phyloP scores from a whole-genome alignment of 35 echinoderm and acorn worm genomes.

The Hemicentrotus pulcherrimus region DNA sequence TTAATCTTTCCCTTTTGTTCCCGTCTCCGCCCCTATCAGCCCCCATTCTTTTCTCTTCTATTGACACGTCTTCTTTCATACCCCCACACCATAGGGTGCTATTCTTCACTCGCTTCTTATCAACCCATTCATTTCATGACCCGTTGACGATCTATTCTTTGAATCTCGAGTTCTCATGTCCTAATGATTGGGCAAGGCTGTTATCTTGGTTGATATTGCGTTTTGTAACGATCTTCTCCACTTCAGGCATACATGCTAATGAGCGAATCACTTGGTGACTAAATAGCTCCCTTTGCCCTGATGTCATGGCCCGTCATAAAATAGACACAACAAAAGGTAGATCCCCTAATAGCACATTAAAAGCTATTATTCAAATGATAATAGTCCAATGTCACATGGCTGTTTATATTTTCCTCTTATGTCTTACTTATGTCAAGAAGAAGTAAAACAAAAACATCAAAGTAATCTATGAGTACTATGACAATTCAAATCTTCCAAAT shows the following conservation, averaged over 20 bases:
- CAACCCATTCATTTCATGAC: not conserved
- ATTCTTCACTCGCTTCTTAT: not conserved
- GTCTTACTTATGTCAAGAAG: no score
- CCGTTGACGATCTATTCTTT: not conserved
- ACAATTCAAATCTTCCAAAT: no score
- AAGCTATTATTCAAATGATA: no score
- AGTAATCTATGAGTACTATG: no score
- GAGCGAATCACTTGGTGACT: not conserved
- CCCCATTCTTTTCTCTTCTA: not conserved
- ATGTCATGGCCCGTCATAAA: not conserved
- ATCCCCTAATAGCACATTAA: no score
- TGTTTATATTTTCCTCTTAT: no score
- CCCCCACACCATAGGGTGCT: not conserved
- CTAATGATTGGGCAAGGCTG: not conserved
- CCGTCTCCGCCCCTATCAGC: not conserved
- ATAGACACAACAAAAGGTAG: no score
- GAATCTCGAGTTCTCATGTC: not conserved
- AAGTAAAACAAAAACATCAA: no score
- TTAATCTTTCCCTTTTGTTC: constrained; percentile 40
- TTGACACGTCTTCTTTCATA: not conserved
- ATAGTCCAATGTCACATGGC: no score
- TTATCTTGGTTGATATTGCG: not conserved
- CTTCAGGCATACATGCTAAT: not conserved
- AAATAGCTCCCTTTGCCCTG: not conserved
- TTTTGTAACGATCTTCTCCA: not conserved